Evolutionary conservation across 2,888 invertebrate species (phyloP).

Genomic region (Caenorhabditis doughertyi): DNA sequence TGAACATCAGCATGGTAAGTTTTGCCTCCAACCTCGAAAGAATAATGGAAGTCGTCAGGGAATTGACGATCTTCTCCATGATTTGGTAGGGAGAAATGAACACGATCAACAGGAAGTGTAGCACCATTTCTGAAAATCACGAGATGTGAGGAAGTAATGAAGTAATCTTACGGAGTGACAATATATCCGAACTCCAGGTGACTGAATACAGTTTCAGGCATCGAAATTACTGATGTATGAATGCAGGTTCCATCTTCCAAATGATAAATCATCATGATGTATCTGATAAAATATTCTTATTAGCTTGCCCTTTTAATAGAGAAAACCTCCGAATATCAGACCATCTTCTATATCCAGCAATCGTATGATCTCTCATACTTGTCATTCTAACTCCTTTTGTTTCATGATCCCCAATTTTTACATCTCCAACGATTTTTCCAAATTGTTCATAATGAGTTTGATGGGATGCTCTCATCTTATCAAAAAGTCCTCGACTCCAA

Average conservation of each 20-base stretch:
- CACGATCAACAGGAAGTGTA: constrained; percentile 75
- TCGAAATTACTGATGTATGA: constrained; percentile 89
- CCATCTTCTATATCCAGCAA: constrained; percentile 85
- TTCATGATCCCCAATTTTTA: constrained; percentile 63
- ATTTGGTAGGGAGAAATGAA: constrained; percentile 74
- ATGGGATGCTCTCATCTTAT: constrained; percentile 87
- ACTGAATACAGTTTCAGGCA: constrained; percentile 86
- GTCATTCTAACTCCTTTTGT: constrained; percentile 85
- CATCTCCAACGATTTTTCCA: constrained; percentile 71
- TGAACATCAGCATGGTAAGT: constrained; percentile 71
- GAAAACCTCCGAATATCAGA: constrained; percentile 75
- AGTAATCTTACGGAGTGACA: constrained; percentile 73
- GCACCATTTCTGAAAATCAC: constrained; percentile 68
- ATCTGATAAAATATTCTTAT: constrained; percentile 65
- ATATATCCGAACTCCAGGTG: constrained; percentile 86
- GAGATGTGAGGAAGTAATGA: neutral
- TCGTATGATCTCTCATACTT: constrained; percentile 90
- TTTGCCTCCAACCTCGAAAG: constrained; percentile 72
- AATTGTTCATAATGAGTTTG: constrained; percentile 91
- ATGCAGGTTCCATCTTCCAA: constrained; percentile 88
- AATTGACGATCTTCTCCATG: constrained; percentile 78
- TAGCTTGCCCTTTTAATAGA: neutral
- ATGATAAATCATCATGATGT: constrained; percentile 89
- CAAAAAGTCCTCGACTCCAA: constrained; percentile 88
- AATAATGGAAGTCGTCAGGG: constrained; percentile 77